Evolutionary conservation across 2,888 invertebrate genomes (phyloP), one percentile per base, ranked within the genome.

Genomic region (Xestia ashworthii): DNA sequence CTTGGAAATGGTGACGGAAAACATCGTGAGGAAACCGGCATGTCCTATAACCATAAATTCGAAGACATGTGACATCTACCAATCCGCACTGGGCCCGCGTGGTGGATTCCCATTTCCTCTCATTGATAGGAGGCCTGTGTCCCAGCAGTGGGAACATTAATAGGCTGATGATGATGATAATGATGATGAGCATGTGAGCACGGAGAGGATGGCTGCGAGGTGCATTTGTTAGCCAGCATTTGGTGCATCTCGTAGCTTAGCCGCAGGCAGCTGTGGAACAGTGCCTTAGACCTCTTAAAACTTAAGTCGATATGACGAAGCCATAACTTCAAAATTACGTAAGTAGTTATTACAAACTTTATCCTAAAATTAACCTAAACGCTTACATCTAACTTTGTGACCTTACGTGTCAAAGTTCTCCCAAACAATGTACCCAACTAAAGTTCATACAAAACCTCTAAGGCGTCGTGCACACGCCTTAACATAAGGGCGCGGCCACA

Each of bases 401-500:
- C 67, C 32, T 68, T 58, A 74, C 62, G 22, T 62, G 46, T 74
- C 58, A 48, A 71, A 71, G 50, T 83, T 53, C 14, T 44, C n/a
- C 25, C 60, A 55, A 84, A 80, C 76, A 76, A 66, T 70, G 46
- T 70, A 60, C 50, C 38, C 32, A 72, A 71, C 50, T 32, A 67
- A 82, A 81, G 85, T 71, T 75, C 32, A 81, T 64, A 58, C 38
- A 64, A 60, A 75, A 53, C 46, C 76, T 74, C 58, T 86, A 77
- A 82, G 87, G 82, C 79, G 19, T 73, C 76, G 68, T 70, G 11
- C 78, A 75, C 82, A 87, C 85, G 71, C 48, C 77, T 48, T 16
- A 60, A 71, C 75, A 82, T 82, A 82, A 83, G 68, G 85, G 70
- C 76, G 62, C 65, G 74, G 62, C 3, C 77, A 76, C 82, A 81